Evolutionary conservation across 2,888 invertebrate species (phyloP), one percentile per base, ranked within the genome.

Genomic region (Eueremaeus valkanovi): DNA sequence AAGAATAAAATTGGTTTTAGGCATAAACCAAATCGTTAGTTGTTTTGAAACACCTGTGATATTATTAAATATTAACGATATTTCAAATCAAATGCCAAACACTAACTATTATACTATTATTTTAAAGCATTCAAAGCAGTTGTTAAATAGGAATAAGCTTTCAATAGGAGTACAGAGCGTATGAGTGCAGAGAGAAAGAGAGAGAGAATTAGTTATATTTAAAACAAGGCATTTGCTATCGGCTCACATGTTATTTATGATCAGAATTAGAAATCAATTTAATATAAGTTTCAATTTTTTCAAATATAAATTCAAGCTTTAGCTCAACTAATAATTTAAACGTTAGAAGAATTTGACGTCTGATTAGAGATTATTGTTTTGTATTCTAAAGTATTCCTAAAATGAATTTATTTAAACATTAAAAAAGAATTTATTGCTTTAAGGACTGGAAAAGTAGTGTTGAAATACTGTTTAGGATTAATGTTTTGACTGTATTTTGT

Each of bases 71-170:
- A 66, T 66, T 66, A 36, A 36, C 36, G 1, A 66, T 36, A 66
- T 66, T 36, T 66, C 66, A 66, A 66, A 66, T 36, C 66, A 66
- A 36, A 66, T 66, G 36, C 36, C 66, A 66, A 66, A 61, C 31
- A 1, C n/a, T n/a, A n/a, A n/a, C n/a, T n/a, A n/a, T n/a, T n/a
- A n/a, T 31, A 66, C 40, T 21, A 66, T 66, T 66, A 66, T 66
- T 66, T 66, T 36, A 36, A 51, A 18, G 36, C 40, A 31, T 66
- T 66, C 31, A 33, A 66, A 61, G 31, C 16, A 61, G 31, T 31
- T 5, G 13, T 61, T 61, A 11, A 61, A 61, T 13, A 16, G 16
- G n/a, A n/a, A n/a, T n/a, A n/a, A n/a, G n/a, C n/a, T 29, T 29
- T 61, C 16, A 24, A 55, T 55, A 8, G 55, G n/a, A n/a, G 11